Conservation (phyloP, 2,888 invertebrate species). For the Trachelus troglodyta region DNA sequence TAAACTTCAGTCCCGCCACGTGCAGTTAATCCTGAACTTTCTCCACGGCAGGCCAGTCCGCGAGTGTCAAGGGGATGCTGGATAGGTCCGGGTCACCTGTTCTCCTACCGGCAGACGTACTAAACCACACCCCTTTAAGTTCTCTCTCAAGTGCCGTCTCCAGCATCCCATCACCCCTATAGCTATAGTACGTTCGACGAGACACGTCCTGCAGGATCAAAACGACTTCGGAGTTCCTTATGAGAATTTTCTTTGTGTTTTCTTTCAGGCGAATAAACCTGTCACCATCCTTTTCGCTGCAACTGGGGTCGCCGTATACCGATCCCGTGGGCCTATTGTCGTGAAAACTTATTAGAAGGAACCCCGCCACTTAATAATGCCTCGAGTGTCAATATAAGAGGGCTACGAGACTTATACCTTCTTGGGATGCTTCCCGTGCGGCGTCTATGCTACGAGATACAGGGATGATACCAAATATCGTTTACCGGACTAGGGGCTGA, state of each 20-base stretch:
- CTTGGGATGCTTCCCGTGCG: not conserved
- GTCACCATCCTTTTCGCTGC: not conserved
- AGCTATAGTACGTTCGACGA: not conserved
- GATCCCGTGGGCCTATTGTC: constrained; percentile 22
- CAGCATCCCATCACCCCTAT: not conserved
- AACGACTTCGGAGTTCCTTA: not conserved
- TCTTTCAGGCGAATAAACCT: constrained; percentile 25
- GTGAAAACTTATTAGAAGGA: constrained; percentile 35
- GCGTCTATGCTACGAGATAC: not conserved
- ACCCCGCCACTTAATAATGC: constrained; percentile 32
- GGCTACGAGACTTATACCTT: not conserved
- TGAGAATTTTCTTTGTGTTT: constrained; percentile 22
- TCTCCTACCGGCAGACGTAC: not conserved
- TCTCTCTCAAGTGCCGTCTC: not conserved
- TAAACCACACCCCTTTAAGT: not conserved
- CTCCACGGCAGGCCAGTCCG: not conserved
- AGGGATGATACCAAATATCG: not conserved
- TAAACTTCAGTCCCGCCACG: not conserved
- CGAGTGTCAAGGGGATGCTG: not conserved
- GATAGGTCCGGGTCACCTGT: not conserved
- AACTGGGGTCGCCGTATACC: not conserved
- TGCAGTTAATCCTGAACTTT: not conserved
- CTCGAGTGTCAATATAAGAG: constrained; percentile 29
- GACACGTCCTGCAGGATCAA: not conserved
- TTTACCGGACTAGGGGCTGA: not conserved